Evolutionary conservation across 2,888 invertebrate species (phyloP).

Genomic region (Apodemia zela): DNA sequence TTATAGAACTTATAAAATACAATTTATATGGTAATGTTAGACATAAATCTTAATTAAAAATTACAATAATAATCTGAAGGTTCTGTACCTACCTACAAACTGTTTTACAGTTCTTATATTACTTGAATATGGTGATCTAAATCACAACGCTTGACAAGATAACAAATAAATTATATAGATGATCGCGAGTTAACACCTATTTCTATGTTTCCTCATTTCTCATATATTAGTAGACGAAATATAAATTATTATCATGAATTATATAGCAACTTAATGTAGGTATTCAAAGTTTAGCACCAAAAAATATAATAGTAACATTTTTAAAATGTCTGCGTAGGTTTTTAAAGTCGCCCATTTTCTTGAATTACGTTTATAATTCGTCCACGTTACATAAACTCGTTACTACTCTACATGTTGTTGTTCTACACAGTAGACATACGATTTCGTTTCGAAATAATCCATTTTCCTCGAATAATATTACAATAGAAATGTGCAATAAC

Average conservation of each 20-base stretch:
- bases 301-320: not conserved
- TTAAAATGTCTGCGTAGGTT: not conserved
- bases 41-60: conserved; percentile 56
- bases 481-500: conserved; percentile 16
- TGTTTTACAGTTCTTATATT: conserved; percentile 59
- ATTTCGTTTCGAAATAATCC: conserved; percentile 76
- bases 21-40: conserved; percentile 67
- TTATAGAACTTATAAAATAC: conserved; percentile 65
- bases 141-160: conserved; percentile 57
- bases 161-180: conserved; percentile 38
- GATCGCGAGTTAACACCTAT: not conserved
- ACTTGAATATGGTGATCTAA: conserved; percentile 51
- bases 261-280: not conserved
- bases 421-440: conserved; percentile 80
- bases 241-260: conserved; percentile 1
- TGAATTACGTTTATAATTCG: conserved; percentile 25
- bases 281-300: not conserved
- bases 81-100: conserved; percentile 68
- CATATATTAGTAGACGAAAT: conserved; percentile 5
- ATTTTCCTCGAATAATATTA: conserved; percentile 40
- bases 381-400: conserved; percentile 52
- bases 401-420: conserved; percentile 61
- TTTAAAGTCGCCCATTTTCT: not conserved
- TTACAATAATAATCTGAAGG: conserved; percentile 56
- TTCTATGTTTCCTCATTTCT: not conserved